Evolutionary conservation across 1,140 invertebrate genomes (phyloP).

Genomic region (Calliphora vicina): DNA sequence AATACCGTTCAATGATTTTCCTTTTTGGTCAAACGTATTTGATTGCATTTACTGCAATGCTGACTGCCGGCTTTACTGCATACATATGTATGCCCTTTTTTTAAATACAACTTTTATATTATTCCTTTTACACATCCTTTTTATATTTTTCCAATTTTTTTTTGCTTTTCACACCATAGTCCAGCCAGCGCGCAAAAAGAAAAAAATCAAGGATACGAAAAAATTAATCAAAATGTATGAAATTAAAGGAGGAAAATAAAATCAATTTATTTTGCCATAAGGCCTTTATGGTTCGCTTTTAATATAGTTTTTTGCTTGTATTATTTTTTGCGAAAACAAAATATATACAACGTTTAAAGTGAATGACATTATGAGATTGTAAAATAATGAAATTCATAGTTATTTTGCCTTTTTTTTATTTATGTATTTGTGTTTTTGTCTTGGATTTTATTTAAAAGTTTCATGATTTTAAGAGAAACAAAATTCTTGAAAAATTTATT

Average conservation of each 20-base stretch:
- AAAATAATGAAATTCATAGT: not conserved
- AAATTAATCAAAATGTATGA: constrained; percentile 19
- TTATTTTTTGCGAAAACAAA: not conserved
- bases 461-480: not conserved
- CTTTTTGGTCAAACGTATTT: constrained; percentile 16
- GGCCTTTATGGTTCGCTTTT: not conserved
- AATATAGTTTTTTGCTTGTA: too few relatives aligned
- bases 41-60: constrained; percentile 20
- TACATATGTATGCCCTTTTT: not conserved
- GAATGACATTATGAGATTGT: constrained; percentile 13
- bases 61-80: not conserved
- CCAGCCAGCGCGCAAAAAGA: not conserved
- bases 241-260: not conserved
- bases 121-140: constrained; percentile 12
- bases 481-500: not conserved
- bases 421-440: too few relatives aligned
- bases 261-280: constrained; percentile 14
- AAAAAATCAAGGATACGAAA: not conserved
- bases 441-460: not conserved
- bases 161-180: constrained; percentile 13
- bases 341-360: not conserved
- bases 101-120: constrained; percentile 13
- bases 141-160: not conserved
- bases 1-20: constrained; percentile 19
- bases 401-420: too few relatives aligned